Evolutionary conservation across 2,888 invertebrate genomes (phyloP).

Genomic region (Atherix ibis): DNA sequence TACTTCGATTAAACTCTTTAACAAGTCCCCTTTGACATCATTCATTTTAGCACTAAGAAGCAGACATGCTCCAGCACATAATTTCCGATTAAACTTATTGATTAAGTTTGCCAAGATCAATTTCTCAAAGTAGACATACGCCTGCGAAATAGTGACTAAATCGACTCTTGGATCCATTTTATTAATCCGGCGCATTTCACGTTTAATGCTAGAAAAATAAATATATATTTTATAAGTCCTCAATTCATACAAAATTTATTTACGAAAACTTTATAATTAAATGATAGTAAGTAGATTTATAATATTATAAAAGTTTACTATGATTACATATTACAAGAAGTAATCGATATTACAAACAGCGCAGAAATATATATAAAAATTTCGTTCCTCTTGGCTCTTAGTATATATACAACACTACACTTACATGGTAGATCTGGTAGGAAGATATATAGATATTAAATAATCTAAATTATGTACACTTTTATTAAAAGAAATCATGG

Average conservation of each 20-base stretch:
- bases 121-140: constrained; percentile 97
- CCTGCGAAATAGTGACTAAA: constrained; percentile 83
- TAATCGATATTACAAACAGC: too few relatives aligned
- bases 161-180: constrained; percentile 71
- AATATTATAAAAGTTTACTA: too few relatives aligned
- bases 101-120: constrained; percentile 80
- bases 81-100: constrained; percentile 87
- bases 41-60: constrained; percentile 91
- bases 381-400: too few relatives aligned
- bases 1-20: constrained; percentile 81
- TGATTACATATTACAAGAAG: too few relatives aligned
- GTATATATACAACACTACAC: too few relatives aligned
- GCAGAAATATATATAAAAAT: too few relatives aligned
- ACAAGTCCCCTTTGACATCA: constrained; percentile 81
- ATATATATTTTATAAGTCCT: constrained; percentile 3
- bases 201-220: constrained; percentile 58
- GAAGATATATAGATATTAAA: too few relatives aligned
- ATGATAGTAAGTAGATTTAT: too few relatives aligned
- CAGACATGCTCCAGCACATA: constrained; percentile 90
- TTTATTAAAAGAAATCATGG: too few relatives aligned
- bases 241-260: background rate
- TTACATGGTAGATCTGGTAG: too few relatives aligned
- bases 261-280: background rate
- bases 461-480: too few relatives aligned
- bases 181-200: constrained; percentile 87